phyloP scores from a whole-genome alignment of 35 echinoderm and acorn worm genomes.

The Holothuria glaberrima region DNA sequence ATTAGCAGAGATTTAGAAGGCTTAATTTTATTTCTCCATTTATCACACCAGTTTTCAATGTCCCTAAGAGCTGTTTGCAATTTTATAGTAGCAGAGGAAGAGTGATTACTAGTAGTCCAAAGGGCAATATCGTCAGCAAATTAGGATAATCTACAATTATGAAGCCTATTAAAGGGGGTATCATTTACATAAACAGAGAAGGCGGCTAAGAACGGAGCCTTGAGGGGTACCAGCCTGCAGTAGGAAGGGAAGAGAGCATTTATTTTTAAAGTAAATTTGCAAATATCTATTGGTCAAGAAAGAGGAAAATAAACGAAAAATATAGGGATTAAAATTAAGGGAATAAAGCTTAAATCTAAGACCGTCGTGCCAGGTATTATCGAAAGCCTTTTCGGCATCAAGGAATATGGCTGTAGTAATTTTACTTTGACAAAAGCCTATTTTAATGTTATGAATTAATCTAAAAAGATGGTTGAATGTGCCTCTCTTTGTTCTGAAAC shows the following conservation, averaged over 20 bases:
- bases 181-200: too few relatives aligned
- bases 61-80: too few relatives aligned
- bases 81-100: too few relatives aligned
- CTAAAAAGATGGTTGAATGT: not conserved
- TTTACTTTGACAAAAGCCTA: not conserved
- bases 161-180: not conserved
- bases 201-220: not conserved
- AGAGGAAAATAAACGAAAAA: not conserved
- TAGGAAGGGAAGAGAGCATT: too few relatives aligned
- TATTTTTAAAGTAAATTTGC: too few relatives aligned
- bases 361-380: constrained; percentile 20
- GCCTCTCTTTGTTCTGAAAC: not conserved
- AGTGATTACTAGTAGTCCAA: not conserved
- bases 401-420: not conserved
- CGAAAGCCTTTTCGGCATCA: too few relatives aligned
- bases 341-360: too few relatives aligned
- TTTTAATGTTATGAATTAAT: not conserved
- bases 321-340: not conserved
- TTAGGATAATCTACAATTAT: not conserved
- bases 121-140: not conserved
- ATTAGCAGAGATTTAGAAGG: too few relatives aligned
- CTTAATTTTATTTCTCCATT: too few relatives aligned
- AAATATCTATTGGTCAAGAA: too few relatives aligned
- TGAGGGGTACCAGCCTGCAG: constrained; percentile 4
- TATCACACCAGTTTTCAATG: too few relatives aligned